A percentile compares a stretch with the other conserved stretches of the same genome.
phyloP scores from a whole-genome alignment of 2,797 vertebrate genomes.

The Rousettus madagascariensis region DNA sequence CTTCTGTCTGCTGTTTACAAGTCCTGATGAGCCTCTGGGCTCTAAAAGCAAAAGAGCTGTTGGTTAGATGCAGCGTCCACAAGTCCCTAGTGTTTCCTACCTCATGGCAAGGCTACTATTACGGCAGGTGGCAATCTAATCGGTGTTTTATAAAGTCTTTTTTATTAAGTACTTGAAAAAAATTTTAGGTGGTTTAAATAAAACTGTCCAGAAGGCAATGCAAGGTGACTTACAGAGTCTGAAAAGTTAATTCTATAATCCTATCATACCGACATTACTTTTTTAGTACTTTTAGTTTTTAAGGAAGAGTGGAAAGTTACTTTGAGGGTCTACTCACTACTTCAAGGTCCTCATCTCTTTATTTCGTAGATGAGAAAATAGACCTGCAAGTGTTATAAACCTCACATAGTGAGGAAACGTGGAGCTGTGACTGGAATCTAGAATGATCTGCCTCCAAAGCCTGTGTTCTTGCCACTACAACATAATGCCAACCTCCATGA shows the following conservation, averaged over 20 bases:
- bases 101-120: background rate
- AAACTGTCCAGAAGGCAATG: constrained; percentile 41
- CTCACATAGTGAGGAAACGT: background rate
- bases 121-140: constrained; percentile 4
- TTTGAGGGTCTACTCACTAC: background rate
- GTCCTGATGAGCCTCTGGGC: constrained; percentile 72
- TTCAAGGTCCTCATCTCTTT: background rate
- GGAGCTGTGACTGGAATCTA: background rate
- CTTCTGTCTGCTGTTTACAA: constrained; percentile 67
- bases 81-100: constrained; percentile 51
- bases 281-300: background rate
- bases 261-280: background rate
- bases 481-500: background rate
- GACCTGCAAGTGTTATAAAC: background rate
- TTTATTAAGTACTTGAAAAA: background rate
- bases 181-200: constrained; percentile 19
- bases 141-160: background rate
- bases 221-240: background rate
- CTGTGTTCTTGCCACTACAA: background rate
- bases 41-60: constrained; percentile 75
- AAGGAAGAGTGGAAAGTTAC: background rate
- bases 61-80: constrained; percentile 57
- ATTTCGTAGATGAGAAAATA: background rate
- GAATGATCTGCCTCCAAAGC: background rate
- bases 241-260: background rate